Base-by-base conservation (phyloP, 1,140 invertebrate genomes). In the Diplogasteroides magnus region DNA sequence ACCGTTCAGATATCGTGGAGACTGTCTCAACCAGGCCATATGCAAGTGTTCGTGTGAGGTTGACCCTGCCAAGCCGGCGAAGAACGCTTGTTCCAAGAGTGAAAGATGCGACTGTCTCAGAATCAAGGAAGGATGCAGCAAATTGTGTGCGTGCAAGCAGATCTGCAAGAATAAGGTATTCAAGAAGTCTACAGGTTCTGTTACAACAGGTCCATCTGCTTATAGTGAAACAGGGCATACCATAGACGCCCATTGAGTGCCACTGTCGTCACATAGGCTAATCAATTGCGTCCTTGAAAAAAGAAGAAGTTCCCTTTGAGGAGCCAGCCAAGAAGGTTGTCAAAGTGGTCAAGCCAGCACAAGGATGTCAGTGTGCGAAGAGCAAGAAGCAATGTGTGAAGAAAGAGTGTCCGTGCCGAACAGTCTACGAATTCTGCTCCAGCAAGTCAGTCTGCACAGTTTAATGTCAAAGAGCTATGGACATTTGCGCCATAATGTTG, bases 1-100 rank as follows among this genome's bases (percentile, higher is more conserved):
- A 14, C 13, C 31, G 26, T 81, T 61, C 63, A 80, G 78, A 74
- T 82, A 81, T 68, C 77, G 81, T n/a, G 80, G 80, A 59, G 80
- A 82, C 71, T 82, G 80, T 67, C 68, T 82, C 19, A 82, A 82
- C 65, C 80, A 82, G 56, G 80, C 80, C 3, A 82, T 82, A 37
- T 82, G 80, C 76, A 83, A 83, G 63, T 82, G 80, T 63, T 82
- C 82, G 1, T 82, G 80, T 70, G 80, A 82, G 67, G 80, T 77
- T n/a, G 81, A 83, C 55, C 77, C 79, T n/a, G 72, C 76, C n/a
- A 83, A 82, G 61, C 78, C 80, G 1, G 80, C 80, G 13, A 83
- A 83, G 71, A 82, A 82, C 61, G 78, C 75, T 15, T 82, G 80
- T 64, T 59, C 80, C 31, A 82, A 82, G 65, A 77, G 74, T 0